Base-by-base conservation (phyloP, 2,113 vertebrate genomes). In the Panthera tigris region DNA sequence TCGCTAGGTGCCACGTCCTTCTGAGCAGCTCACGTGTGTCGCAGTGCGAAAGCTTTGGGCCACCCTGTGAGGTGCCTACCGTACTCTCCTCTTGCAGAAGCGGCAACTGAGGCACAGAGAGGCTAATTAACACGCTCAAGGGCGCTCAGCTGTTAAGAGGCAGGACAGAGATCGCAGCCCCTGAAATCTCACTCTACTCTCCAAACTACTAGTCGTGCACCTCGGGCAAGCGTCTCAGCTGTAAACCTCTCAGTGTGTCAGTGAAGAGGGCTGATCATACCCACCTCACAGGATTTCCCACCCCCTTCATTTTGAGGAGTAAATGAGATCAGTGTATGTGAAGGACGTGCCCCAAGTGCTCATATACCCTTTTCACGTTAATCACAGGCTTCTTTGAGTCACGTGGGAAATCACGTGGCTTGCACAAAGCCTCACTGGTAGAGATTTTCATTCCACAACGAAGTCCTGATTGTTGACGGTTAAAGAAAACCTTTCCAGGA, bases 61-160 rank as follows among this genome's bases (percentile, higher is more conserved):
- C 31, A 10, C n/a, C 16, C 55, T 31, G 21, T 55, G 76, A 68
- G 89, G 57, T 19, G 48, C 33, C 12, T 63, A 23, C 7, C 21
- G 16, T 18, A 76, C 10, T 31, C 31, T 92, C 52, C 39, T 19
- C 45, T 86, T 85, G 74, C 69, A 78, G 80, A 88, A 81, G 85
- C 69, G 55, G 85, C 55, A 82, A 97, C 16, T 1, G 61, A 87
- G 79, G 91, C 91, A 97, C 84, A 97, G 55, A 85, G 71, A 96
- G 66, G 68, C 27, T 57, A 68, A 61, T 57, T 66, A 63, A 94
- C 39, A 55, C 85, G 36, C 15, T 52, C 48, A 84, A 39, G 31
- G 23, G 90, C 94, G 89, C 68, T 86, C 29, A 89, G 50, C 61
- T 61, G n/a, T 71, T 45, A 92, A 39, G 74, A 23, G 23, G 65